Conservation (phyloP, 2,888 invertebrate genomes). For the Polyommatus iphigenia region DNA sequence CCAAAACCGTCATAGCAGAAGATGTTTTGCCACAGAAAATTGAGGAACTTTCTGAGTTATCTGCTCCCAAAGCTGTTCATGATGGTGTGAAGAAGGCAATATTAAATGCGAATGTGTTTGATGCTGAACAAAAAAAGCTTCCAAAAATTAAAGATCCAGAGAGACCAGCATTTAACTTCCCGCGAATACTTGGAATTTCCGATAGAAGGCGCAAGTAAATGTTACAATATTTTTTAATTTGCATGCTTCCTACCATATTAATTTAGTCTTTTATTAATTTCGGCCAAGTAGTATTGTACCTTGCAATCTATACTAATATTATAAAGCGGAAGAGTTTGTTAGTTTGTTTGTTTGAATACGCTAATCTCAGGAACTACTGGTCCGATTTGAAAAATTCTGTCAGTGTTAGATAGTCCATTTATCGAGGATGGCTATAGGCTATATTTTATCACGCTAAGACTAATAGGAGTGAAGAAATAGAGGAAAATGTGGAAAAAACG, state of each 20-base stretch:
- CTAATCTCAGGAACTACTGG: no score
- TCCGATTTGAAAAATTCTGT: no score
- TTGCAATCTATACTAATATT: no score
- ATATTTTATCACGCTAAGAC: no score
- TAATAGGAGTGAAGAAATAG: no score
- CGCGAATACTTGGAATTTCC: constrained; percentile 87
- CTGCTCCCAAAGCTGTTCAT: constrained; percentile 76
- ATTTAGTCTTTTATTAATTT: no score
- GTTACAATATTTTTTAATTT: background rate
- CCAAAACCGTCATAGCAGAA: constrained; percentile 85
- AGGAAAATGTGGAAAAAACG: no score
- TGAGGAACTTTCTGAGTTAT: constrained; percentile 71
- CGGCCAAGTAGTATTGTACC: no score
- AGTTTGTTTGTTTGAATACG: no score
- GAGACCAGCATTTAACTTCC: constrained; percentile 86
- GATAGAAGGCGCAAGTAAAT: constrained; percentile 84
- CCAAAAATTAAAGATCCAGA: constrained; percentile 85
- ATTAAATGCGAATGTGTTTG: constrained; percentile 84
- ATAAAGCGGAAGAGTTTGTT: no score
- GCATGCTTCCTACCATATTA: background rate
- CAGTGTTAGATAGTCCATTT: no score
- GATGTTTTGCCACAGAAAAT: constrained; percentile 82
- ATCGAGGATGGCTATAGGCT: no score
- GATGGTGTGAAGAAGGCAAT: constrained; percentile 83
- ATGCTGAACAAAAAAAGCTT: constrained; percentile 88